phyloP scores from a whole-genome alignment of 1,140 invertebrate species.

The Heterodera schachtii region DNA sequence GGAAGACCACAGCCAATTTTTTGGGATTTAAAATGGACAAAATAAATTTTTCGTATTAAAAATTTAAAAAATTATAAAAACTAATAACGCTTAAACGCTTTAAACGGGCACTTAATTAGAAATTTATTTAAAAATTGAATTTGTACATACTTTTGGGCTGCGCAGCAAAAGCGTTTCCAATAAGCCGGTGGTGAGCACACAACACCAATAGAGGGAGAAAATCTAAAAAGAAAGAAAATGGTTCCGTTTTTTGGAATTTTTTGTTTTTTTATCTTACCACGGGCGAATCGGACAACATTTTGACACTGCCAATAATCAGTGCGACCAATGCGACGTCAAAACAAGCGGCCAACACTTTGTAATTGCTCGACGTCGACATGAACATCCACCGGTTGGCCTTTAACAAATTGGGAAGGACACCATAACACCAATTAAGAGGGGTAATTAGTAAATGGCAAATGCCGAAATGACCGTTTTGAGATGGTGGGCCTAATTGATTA shows the following conservation, averaged over 20 bases:
- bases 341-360: neutral
- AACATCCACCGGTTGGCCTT: neutral
- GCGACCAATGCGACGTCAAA: neutral
- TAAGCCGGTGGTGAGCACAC: slow-evolving; percentile 50
- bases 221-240: slow-evolving; percentile 44
- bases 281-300: neutral
- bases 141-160: slow-evolving; percentile 42
- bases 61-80: too few relatives aligned
- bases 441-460: too few relatives aligned
- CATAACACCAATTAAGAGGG: too few relatives aligned
- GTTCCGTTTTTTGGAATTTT: too few relatives aligned
- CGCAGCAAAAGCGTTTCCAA: slow-evolving; percentile 52
- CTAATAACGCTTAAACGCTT: too few relatives aligned
- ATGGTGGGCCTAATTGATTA: too few relatives aligned
- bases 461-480: too few relatives aligned
- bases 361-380: neutral
- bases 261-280: neutral
- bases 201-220: slow-evolving; percentile 59
- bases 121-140: too few relatives aligned
- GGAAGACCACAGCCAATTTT: too few relatives aligned
- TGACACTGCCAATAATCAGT: neutral
- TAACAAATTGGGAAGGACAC: neutral
- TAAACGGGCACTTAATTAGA: too few relatives aligned
- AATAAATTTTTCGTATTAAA: too few relatives aligned
- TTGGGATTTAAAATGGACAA: too few relatives aligned